phyloP scores from a whole-genome alignment of 2,113 vertebrate species.

The Chaetura pelagica region DNA sequence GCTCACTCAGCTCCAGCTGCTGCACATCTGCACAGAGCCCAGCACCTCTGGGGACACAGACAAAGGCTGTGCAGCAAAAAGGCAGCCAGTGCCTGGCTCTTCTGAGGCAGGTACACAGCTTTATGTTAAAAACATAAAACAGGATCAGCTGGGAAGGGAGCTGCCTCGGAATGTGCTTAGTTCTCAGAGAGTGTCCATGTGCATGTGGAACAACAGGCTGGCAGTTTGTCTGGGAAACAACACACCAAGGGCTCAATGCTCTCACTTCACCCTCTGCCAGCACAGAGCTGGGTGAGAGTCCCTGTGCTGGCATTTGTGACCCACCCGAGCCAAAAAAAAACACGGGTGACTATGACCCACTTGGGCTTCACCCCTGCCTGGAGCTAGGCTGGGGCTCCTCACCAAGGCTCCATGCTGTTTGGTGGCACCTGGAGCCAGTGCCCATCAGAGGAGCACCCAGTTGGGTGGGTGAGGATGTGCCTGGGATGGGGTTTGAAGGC shows the following conservation, averaged over 20 bases:
- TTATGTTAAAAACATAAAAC: not conserved
- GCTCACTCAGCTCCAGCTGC: not conserved
- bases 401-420: not conserved
- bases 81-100: not conserved
- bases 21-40: not conserved
- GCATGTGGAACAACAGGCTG: not conserved
- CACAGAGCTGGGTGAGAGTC: too few species aligned
- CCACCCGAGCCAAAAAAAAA: too few species aligned
- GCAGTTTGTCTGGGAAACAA: not conserved
- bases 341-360: too few species aligned
- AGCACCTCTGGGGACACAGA: not conserved
- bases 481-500: not conserved
- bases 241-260: rapidly evolving
- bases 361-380: too few species aligned
- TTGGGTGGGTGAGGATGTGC: not conserved
- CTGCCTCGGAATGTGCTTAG: not conserved
- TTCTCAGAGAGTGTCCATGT: not conserved
- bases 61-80: not conserved
- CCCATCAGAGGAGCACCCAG: too few species aligned
- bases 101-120: not conserved
- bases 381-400: not conserved
- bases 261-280: not conserved
- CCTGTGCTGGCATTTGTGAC: too few species aligned
- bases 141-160: not conserved
- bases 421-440: not conserved